Evolutionary conservation across 2,797 vertebrate genomes (phyloP).

Genomic region (Cuniculus paca): DNA sequence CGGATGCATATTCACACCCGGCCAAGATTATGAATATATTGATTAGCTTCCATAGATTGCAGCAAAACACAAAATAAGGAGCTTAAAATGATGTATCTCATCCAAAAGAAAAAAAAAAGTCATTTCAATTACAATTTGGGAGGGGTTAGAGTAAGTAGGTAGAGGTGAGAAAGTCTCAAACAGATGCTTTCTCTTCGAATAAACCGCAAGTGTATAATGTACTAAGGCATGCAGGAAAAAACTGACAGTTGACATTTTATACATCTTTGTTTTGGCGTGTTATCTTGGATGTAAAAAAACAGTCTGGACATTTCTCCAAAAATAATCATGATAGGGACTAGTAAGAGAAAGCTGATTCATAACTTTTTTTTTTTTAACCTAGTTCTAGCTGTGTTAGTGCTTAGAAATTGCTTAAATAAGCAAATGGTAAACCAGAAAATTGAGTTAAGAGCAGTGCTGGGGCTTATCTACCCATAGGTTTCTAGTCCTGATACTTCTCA

Average conservation of each 20-base stretch:
- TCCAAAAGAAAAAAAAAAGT: slow-evolving; percentile 38
- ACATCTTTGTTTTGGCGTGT: neutral
- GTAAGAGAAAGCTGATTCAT: neutral
- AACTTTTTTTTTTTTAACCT: slow-evolving; percentile 42
- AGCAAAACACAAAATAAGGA: slow-evolving; percentile 20
- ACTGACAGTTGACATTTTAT: neutral
- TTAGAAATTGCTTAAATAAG: neutral
- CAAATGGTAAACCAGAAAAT: slow-evolving; percentile 75
- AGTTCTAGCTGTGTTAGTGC: neutral
- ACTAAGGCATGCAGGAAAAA: neutral
- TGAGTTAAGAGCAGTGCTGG: slow-evolving; percentile 72
- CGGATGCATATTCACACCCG: neutral
- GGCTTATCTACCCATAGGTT: slow-evolving; percentile 75
- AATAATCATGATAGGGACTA: slow-evolving; percentile 51
- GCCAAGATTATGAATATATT: neutral
- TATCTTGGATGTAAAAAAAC: slow-evolving; percentile 43
- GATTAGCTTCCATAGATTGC: slow-evolving; percentile 56
- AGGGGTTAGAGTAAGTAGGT: neutral
- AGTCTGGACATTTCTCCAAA: slow-evolving; percentile 26
- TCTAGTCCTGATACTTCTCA: slow-evolving; percentile 78
- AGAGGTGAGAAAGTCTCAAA: neutral
- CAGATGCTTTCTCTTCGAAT: slow-evolving; percentile 22
- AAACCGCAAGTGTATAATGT: neutral
- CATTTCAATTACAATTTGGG: slow-evolving; percentile 10
- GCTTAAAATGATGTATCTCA: slow-evolving; percentile 5